A percentile compares a stretch with the other conserved stretches of the same genome.
Conservation (phyloP, 2,113 vertebrate genomes). For the Desmodus rotundus region DNA sequence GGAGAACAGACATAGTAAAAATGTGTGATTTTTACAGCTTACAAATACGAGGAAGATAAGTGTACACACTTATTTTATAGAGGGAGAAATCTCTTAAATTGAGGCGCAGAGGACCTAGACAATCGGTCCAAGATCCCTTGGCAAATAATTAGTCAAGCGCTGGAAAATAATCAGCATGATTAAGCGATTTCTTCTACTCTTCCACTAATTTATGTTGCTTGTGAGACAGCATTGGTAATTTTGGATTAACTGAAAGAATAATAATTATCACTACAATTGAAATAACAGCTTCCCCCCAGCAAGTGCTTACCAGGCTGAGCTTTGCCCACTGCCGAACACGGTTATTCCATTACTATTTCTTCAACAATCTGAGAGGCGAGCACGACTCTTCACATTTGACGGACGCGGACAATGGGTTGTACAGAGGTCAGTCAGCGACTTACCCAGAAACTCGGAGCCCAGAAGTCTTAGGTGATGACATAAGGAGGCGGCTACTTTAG, state of each 20-base stretch:
- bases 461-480: neutral
- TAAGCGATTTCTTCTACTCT: neutral
- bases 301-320: neutral
- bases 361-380: neutral
- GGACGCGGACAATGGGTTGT: neutral
- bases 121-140: neutral
- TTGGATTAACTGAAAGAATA: too few relatives aligned
- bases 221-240: neutral
- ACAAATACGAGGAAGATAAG: neutral
- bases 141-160: neutral
- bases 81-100: neutral
- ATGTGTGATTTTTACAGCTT: too few relatives aligned
- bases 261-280: too few relatives aligned
- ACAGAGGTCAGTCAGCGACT: rapidly evolving
- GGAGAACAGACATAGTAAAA: neutral
- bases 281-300: rapidly evolving
- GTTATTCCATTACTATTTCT: neutral
- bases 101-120: neutral
- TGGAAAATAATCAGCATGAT: neutral
- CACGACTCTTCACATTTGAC: too few relatives aligned
- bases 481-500: neutral
- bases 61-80: neutral
- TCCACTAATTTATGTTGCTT: neutral
- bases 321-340: neutral
- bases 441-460: neutral